These are phyloP conservation scores for Sitophilus oryzae DNA, from an alignment of 1,140 invertebrate species.

Conservation along the genomic window DNA sequence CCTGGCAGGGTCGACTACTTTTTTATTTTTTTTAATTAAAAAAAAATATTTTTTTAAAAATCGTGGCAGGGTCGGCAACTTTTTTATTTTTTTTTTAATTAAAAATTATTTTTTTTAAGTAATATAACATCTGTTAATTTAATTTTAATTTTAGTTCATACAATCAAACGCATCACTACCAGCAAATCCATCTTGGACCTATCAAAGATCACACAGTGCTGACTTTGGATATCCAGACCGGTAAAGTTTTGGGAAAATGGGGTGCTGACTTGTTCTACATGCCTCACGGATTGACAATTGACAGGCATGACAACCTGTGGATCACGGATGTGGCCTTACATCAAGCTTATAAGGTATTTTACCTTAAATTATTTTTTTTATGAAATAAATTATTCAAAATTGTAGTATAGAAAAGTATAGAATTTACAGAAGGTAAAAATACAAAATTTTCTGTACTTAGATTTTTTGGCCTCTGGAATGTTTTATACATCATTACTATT, in stretches of 20 bases:
- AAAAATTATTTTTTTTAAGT: no score
- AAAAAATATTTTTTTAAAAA: no score
- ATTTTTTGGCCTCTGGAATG: no score
- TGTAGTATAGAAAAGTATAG: no score
- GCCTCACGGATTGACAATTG: slow-evolving; percentile 89
- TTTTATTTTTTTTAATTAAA: slow-evolving; percentile 41
- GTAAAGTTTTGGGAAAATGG: slow-evolving; percentile 70
- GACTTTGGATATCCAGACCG: slow-evolving; percentile 66
- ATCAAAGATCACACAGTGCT: slow-evolving; percentile 77
- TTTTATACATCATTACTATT: no score
- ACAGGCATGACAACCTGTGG: slow-evolving; percentile 83
- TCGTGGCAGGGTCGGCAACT: no score
- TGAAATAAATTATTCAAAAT: no score
- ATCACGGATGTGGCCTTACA: slow-evolving; percentile 95
- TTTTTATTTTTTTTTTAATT: no score
- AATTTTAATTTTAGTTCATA: slow-evolving; percentile 63
- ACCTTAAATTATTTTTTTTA: no score
- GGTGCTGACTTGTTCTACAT: slow-evolving; percentile 82
- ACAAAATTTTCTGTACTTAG: no score
- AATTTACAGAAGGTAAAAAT: no score
- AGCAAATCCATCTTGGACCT: slow-evolving; percentile 60
- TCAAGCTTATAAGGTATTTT: slow-evolving; percentile 91
- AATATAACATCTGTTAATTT: no score
- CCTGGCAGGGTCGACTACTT: slow-evolving; percentile 53
- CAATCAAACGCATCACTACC: slow-evolving; percentile 64